Evolutionary conservation across 2,888 invertebrate species (phyloP), one percentile per base, ranked within the genome.

Genomic region (Arrhopalites spinosus): DNA sequence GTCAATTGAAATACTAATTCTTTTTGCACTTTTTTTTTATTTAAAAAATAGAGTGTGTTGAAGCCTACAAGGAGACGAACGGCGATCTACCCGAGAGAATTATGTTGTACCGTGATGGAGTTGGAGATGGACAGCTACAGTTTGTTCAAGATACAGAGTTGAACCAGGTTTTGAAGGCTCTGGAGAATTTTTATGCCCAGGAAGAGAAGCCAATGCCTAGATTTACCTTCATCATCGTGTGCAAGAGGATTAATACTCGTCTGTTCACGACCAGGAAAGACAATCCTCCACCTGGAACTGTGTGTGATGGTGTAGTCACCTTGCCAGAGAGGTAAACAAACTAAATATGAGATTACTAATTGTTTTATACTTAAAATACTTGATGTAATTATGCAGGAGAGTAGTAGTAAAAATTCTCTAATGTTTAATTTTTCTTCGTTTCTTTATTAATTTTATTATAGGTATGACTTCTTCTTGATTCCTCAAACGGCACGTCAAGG

Each of bases 391-490:
- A 27, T 29, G 7, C 8, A 11, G n/a, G n/a, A n/a, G n/a, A n/a
- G n/a, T n/a, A n/a, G n/a, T 27, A 20, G 45, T 73, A 3, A 36
- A 17, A 43, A 25, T n/a, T 61, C 13, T 43, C 17, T 63, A 63
- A 5, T n/a, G 27, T 43, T 63, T 56, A 13, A 29, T n/a, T 2
- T 13, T 1, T 50, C 23, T 20, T 45, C 53, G 8, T 17, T 29
- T 56, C 11, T 23, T 50, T 0, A 17, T 27, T 23, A 23, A 27
- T 70, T 45, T 75, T 59, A 66, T 73, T 75, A 2, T 86, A 92
- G 92, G 77, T 96, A 92, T 82, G 97, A 98, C 84, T 98, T 96
- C 87, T 97, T 90, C 85, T 85, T 98, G 56, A 91, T 97, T 0
- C 92, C 94, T 0, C 97, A 98, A 85, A 90, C 90, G 53, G 94